Evolutionary conservation across 2,888 invertebrate genomes (phyloP), one percentile per base, ranked within the genome.

Genomic region (Pristionchus entomophagus): DNA sequence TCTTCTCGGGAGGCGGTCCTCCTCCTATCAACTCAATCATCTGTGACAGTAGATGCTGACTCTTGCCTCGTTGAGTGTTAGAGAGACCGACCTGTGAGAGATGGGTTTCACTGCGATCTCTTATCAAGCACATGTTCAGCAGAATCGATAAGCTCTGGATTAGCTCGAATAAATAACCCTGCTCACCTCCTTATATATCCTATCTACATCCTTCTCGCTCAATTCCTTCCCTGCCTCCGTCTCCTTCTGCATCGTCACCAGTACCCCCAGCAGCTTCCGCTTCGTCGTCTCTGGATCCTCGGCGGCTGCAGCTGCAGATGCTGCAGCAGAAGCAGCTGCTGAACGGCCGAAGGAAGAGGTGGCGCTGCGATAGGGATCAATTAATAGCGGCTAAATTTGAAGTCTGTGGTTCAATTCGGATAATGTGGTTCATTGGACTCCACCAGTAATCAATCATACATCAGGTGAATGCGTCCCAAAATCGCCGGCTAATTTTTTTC

Each of bases 231-330:
- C 83, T 6, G 22, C 19, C 26, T 84, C 83, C 17, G 65, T 35
- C 49, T 84, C 83, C 32, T 22, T 10, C 32, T 65, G 65, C 49
- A 84, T 41, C 29, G 83, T 32, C 29, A 65, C 83, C 19, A 84
- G 41, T 14, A 84, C 83, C 6, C 83, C 83, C 6, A 84, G 83
- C 49, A 84, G 49, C 29, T 84, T 84, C 49, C 83, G 14, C 83
- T 84, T 51, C 51, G 26, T 14, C n/a, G 2, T 14, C 83, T 84
- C 83, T 2, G 41, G 45, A 26, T 84, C 83, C 2, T 29, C 53
- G 17, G 45, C 22, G 10, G 26, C 19, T 14, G 59, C 12, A n/a
- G 41, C 49, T 41, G 35, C 38, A 10, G 53, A 14, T 17, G 45
- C 77, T 2, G 51, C 49, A 1, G 26, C 6, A 14, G n/a, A 5